Percentiles rank a stretch among this genome's conserved stretches.
phyloP scores from a whole-genome alignment of 2,113 vertebrate species.

The Microcebus jonahi region DNA sequence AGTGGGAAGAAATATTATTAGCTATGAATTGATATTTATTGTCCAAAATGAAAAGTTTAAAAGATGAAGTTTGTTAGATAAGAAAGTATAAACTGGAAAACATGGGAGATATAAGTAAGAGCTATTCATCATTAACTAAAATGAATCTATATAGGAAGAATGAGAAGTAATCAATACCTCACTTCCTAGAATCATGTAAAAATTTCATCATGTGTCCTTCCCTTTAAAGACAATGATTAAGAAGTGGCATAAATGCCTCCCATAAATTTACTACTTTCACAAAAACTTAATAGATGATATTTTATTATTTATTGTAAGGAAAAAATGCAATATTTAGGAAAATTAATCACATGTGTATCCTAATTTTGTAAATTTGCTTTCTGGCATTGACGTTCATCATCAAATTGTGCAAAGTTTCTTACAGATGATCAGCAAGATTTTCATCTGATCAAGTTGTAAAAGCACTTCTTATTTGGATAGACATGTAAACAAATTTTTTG shows the following conservation, averaged over 20 bases:
- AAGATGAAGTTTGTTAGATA: background rate
- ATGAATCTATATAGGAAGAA: background rate
- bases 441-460: background rate
- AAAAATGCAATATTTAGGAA: slow-evolving; percentile 29
- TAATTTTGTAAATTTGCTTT: background rate
- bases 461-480: background rate
- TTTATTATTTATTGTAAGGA: slow-evolving; percentile 5
- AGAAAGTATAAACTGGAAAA: background rate
- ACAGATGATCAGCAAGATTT: background rate
- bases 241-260: background rate
- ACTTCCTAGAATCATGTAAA: background rate
- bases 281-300: background rate
- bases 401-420: slow-evolving; percentile 24
- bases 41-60: slow-evolving; percentile 22
- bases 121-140: background rate
- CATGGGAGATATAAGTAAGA: background rate
- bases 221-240: background rate
- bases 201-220: background rate
- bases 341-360: background rate
- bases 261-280: background rate
- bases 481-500: background rate
- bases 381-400: slow-evolving; percentile 11
- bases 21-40: background rate
- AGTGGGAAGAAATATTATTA: background rate
- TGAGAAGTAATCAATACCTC: background rate